Evolutionary conservation across 2,113 vertebrate genomes (phyloP).

Genomic region (Oplegnathus fasciatus): DNA sequence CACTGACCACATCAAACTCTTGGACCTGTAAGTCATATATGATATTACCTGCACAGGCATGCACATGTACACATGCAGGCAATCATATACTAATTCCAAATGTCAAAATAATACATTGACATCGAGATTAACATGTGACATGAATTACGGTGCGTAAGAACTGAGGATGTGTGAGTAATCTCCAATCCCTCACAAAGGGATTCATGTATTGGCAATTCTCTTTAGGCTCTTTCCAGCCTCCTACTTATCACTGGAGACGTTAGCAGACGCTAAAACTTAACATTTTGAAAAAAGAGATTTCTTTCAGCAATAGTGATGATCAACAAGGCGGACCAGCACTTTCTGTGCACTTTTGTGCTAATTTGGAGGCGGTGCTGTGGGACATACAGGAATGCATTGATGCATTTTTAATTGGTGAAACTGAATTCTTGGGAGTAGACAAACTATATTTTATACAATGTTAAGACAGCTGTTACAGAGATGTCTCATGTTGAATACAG

Average conservation of each 20-base stretch:
- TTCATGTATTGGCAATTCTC: conserved; percentile 2
- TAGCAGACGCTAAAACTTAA: neutral
- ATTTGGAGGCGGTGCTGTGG: neutral
- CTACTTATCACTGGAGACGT: conserved; percentile 3
- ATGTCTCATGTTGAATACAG: neutral
- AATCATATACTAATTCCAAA: conserved; percentile 40
- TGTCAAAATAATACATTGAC: conserved; percentile 37
- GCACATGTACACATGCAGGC: conserved; percentile 46
- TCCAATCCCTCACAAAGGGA: conserved; percentile 13
- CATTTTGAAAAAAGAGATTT: neutral
- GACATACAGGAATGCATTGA: conserved; percentile 2
- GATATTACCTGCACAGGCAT: conserved; percentile 35
- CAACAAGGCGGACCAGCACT: neutral
- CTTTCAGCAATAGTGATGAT: neutral
- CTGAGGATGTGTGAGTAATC: conserved; percentile 6
- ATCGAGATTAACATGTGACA: conserved; percentile 40
- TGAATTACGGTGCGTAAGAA: conserved; percentile 27
- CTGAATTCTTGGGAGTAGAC: conserved; percentile 4
- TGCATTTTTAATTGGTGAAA: conserved; percentile 36
- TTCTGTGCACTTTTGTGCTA: neutral
- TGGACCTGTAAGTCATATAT: conserved; percentile 3
- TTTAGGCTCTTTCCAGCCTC: conserved; percentile 7
- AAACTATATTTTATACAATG: conserved; percentile 1
- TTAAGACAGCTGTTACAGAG: conserved; percentile 31
- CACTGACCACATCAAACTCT: conserved; percentile 14